A percentile compares a stretch with the other conserved stretches of the same genome.
Conservation (phyloP, 1,140 invertebrate genomes). For the Mamestra configurata region DNA sequence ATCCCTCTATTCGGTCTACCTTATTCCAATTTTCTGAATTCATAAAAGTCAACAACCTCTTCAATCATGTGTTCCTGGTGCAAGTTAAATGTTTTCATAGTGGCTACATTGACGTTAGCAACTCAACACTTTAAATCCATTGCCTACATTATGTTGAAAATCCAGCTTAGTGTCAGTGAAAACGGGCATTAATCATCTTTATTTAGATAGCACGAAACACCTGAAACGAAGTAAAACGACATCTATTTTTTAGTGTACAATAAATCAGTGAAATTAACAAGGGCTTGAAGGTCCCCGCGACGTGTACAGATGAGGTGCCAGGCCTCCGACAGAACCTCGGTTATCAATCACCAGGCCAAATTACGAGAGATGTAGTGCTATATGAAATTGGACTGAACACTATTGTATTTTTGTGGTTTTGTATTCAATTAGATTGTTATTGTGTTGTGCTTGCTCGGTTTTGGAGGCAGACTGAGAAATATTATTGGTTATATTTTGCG, state of each 20-base stretch:
- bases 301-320: slow-evolving; percentile 34
- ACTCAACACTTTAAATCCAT: no score
- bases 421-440: slow-evolving; percentile 38
- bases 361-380: slow-evolving; percentile 36
- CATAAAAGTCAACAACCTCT: not conserved
- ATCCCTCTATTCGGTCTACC: no score
- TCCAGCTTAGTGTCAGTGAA: no score
- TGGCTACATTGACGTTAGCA: no score
- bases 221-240: not conserved
- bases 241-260: slow-evolving; percentile 43
- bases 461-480: not conserved
- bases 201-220: not conserved
- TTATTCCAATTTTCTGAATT: no score
- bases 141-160: no score
- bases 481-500: slow-evolving; percentile 5
- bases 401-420: slow-evolving; percentile 36
- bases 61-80: not conserved
- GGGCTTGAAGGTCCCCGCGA: slow-evolving; percentile 1
- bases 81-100: no score
- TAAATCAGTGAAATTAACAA: slow-evolving; percentile 44
- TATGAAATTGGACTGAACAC: slow-evolving; percentile 40
- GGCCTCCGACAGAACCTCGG: not conserved
- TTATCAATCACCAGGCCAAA: slow-evolving; percentile 40
- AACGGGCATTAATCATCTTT: no score
- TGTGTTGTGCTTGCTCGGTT: not conserved